Conservation (phyloP, 2,888 invertebrate genomes). For the Scaptomyza polygonia region DNA sequence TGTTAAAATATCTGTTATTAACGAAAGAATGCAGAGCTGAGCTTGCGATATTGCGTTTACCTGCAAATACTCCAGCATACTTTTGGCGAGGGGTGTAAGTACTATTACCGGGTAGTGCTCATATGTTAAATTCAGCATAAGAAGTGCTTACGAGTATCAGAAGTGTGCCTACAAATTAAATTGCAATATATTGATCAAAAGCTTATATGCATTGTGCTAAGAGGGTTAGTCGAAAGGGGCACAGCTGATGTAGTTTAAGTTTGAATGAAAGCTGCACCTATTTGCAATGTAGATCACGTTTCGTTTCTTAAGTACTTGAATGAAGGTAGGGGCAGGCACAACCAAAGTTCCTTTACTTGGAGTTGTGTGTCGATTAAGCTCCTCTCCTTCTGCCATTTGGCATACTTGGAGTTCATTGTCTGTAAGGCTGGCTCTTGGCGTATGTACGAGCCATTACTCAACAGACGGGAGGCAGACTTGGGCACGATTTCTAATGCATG, state of each 20-base stretch:
- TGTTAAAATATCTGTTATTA: constrained; percentile 50
- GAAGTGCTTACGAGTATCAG: constrained; percentile 4
- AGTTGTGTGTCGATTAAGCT: constrained; percentile 1
- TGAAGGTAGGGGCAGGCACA: background rate
- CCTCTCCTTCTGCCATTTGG: constrained; percentile 2
- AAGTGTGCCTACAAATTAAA: constrained; percentile 21
- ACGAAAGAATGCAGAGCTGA: constrained; percentile 35
- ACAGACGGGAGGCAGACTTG: constrained; percentile 28
- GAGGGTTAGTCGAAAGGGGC: background rate
- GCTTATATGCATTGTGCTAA: constrained; percentile 26
- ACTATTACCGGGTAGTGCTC: constrained; percentile 15
- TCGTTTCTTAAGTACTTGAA: constrained; percentile 17
- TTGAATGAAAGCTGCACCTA: background rate
- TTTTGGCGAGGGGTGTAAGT: background rate
- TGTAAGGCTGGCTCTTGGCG: constrained; percentile 34
- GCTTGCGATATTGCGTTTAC: constrained; percentile 22
- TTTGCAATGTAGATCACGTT: constrained; percentile 59
- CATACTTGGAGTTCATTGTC: constrained; percentile 56
- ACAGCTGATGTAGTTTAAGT: background rate
- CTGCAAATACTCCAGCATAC: constrained; percentile 21
- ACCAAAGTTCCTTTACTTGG: constrained; percentile 17
- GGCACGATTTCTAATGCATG: constrained; percentile 44
- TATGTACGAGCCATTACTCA: constrained; percentile 55
- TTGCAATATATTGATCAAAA: constrained; percentile 40
- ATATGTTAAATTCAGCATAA: constrained; percentile 41